Evolutionary conservation across 37 sponge, comb jelly and placozoan species (phyloP), one percentile per base, ranked within the genome.

Genomic region (Aplysina aerophoba): DNA sequence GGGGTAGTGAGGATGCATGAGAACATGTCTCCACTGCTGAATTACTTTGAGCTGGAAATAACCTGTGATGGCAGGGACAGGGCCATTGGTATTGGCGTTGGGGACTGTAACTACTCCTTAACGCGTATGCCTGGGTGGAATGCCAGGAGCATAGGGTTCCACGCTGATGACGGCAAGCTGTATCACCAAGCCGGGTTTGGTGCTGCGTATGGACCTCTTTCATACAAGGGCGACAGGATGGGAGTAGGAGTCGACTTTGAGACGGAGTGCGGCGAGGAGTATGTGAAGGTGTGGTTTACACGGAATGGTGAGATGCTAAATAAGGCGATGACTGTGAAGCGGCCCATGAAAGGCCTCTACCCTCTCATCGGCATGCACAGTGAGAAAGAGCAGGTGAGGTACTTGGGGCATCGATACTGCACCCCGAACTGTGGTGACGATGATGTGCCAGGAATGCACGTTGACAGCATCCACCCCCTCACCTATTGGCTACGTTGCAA

Each of bases 71-170:
- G 95, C 3, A 67, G 38, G 37, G 55, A 73, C 17, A 86, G 85
- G 62, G 88, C 92, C 24, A 87, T 93, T 57, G 94, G 94, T 59
- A 59, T 90, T 30, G 94, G 94, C 15, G 71, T 93, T 0, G 90
- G 94, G 0, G 88, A 85, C 6, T 44, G 59, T 40, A n/a, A 34
- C 11, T 93, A 93, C 50, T 88, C 94, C 20, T n/a, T 88, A n/a
- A 66, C 82, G 34, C 44, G 86, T 6, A 93, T 93, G 94, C 94
- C 94, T 21, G 94, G 94, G 12, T 93, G 94, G 94, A 90, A 93
- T 36, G 12, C 64, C 22, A 85, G 88, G 19, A 85, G 92, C 5
- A 87, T 91, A n/a, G 95, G 95, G 21, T 91, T 92, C 40, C 92
- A 95, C 59, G 92, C 92, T 0, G 95, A 92, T 60, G 92, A 95